These are phyloP conservation scores for Mirza zaza DNA, from an alignment of 2,113 vertebrate species.

Conservation along the genomic window DNA sequence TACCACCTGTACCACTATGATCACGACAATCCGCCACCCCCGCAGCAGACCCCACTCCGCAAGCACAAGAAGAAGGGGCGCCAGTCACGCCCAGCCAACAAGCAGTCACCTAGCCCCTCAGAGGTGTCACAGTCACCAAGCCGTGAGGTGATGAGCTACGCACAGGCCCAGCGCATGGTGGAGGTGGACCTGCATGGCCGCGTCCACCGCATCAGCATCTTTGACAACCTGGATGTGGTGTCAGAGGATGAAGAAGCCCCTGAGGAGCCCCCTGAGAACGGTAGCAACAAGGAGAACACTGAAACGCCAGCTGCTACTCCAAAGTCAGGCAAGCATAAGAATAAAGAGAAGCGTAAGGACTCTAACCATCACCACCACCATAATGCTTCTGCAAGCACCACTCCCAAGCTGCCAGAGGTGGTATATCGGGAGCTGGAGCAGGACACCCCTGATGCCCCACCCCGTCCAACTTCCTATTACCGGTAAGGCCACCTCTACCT, in stretches of 20 bases:
- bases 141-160: conserved; percentile 97
- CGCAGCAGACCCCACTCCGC: conserved; percentile 91
- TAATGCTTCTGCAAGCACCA: conserved; percentile 88
- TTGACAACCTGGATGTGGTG: conserved; percentile 96
- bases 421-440: conserved; percentile 97
- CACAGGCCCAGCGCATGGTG: conserved; percentile 97
- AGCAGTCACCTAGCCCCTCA: conserved; percentile 92
- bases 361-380: conserved; percentile 93
- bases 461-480: conserved; percentile 95
- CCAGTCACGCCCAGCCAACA: conserved; percentile 89
- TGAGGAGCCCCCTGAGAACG: conserved; percentile 88
- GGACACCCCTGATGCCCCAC: conserved; percentile 93
- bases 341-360: conserved; percentile 97
- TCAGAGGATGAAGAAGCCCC: conserved; percentile 95
- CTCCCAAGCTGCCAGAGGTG: conserved; percentile 96
- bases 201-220: conserved; percentile 97
- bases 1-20: conserved; percentile 99
- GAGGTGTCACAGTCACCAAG: conserved; percentile 94
- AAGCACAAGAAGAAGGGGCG: conserved; percentile 96
- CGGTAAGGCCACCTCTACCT: conserved; percentile 85
- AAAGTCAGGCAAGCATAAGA: conserved; percentile 97
- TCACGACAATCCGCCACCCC: conserved; percentile 95
- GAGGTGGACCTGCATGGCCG: conserved; percentile 97
- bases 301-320: conserved; percentile 91
- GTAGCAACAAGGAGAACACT: conserved; percentile 92